Conservation (phyloP, 2,113 vertebrate species). For the Cinclus cinclus region DNA sequence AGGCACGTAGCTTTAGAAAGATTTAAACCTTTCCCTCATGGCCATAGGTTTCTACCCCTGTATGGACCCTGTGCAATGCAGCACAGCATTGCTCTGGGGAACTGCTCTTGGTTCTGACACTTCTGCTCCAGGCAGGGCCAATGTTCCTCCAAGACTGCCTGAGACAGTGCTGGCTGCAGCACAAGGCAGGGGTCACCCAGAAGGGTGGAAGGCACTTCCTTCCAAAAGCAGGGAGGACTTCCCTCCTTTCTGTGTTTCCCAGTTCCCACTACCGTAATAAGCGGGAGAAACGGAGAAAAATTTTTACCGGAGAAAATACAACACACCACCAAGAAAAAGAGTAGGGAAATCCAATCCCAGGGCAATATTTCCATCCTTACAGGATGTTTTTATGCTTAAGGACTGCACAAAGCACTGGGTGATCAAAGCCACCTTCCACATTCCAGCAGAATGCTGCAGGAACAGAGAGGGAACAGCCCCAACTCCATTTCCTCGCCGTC, state of each 20-base stretch:
- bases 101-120: not conserved
- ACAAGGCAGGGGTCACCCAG: not conserved
- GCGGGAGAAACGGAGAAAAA: no score
- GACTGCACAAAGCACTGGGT: not conserved
- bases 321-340: not conserved
- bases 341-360: not conserved
- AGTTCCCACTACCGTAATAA: not conserved
- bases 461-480: not conserved
- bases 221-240: not conserved
- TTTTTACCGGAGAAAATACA: not conserved
- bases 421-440: conserved; percentile 20
- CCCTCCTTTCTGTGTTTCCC: not conserved
- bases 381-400: not conserved
- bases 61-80: rapidly evolving
- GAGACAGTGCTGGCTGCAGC: not conserved
- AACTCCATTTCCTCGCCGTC: not conserved
- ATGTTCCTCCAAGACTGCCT: not conserved
- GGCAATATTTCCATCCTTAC: not conserved
- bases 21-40: not conserved
- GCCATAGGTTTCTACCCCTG: not conserved
- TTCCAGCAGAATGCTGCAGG: not conserved
- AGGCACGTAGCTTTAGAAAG: not conserved
- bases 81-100: not conserved
- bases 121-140: not conserved
- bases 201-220: not conserved